These are phyloP conservation scores for Pelosia muscerda DNA, from an alignment of 2,888 invertebrate species.

Conservation along the genomic window DNA sequence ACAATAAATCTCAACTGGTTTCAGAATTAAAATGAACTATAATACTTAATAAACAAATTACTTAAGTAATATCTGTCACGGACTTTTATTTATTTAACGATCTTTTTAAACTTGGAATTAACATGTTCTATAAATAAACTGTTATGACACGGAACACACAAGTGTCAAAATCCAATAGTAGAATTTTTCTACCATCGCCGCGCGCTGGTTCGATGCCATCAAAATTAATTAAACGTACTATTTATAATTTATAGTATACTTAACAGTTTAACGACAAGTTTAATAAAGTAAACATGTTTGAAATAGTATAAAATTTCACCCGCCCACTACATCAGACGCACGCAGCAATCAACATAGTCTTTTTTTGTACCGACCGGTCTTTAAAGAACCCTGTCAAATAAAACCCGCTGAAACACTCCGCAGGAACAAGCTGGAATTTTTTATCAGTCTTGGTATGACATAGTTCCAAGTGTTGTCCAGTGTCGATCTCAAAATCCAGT, in stretches of 20 bases:
- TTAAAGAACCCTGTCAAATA: conserved; percentile 67
- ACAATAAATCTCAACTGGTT: conserved; percentile 7
- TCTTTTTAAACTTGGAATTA: not conserved
- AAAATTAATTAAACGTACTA: conserved; percentile 16
- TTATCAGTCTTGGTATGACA: conserved; percentile 57
- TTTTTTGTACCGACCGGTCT: conserved; percentile 68
- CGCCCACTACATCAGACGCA: conserved; percentile 63
- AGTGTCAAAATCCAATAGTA: conserved; percentile 5
- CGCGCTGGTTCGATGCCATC: not conserved
- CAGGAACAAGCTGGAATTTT: not conserved
- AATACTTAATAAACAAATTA: conserved; percentile 3
- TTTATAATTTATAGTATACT: conserved; percentile 41
- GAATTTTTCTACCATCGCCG: conserved; percentile 8
- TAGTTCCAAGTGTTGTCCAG: conserved; percentile 63
- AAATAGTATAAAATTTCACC: conserved; percentile 62
- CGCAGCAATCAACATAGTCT: conserved; percentile 55
- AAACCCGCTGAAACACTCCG: conserved; percentile 19
- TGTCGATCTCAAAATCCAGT: conserved; percentile 82
- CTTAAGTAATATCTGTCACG: conserved; percentile 5
- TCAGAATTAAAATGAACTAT: conserved; percentile 1
- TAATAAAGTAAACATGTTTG: conserved; percentile 53
- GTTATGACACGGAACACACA: conserved; percentile 2
- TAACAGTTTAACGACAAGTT: conserved; percentile 44
- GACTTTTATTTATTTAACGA: conserved; percentile 6
- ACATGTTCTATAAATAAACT: conserved; percentile 5